These are phyloP conservation scores for Istiophorus platypterus DNA, from an alignment of 2,113 vertebrate species.

Conservation along the genomic window DNA sequence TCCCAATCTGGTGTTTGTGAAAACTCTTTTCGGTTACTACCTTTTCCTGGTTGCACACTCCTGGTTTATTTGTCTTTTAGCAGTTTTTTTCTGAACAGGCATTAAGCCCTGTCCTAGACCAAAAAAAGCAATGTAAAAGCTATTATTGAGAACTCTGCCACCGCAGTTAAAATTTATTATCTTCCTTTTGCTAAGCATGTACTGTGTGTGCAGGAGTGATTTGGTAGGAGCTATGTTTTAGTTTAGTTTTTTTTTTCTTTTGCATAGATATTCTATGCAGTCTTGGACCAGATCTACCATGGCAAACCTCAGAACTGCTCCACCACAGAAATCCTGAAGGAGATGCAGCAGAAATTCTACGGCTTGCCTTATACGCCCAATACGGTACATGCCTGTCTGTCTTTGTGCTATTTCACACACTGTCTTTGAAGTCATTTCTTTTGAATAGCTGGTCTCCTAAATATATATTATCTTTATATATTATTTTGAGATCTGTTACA, in stretches of 20 bases:
- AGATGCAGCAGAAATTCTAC: conserved; percentile 93
- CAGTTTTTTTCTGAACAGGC: background rate
- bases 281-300: conserved; percentile 97
- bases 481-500: conserved; percentile 31
- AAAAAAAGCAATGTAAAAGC: background rate
- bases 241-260: conserved; percentile 34
- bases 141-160: background rate
- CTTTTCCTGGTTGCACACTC: background rate
- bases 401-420: background rate
- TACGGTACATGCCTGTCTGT: conserved; percentile 83
- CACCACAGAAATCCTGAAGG: conserved; percentile 93
- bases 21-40: background rate
- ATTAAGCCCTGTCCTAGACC: background rate
- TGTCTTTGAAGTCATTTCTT: background rate
- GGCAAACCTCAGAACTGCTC: conserved; percentile 88
- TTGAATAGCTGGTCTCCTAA: background rate
- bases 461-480: too few relatives aligned
- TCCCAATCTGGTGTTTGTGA: background rate
- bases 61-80: conserved; percentile 2
- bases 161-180: too few relatives aligned
- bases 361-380: conserved; percentile 91
- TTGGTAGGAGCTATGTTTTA: conserved; percentile 4
- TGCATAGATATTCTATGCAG: conserved; percentile 93
- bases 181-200: background rate
- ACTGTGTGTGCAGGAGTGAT: background rate